A percentile compares a stretch with the other conserved stretches of the same genome.
These are phyloP conservation scores for Siniperca chuatsi DNA, from an alignment of 2,113 vertebrate genomes.

Conservation along the genomic window DNA sequence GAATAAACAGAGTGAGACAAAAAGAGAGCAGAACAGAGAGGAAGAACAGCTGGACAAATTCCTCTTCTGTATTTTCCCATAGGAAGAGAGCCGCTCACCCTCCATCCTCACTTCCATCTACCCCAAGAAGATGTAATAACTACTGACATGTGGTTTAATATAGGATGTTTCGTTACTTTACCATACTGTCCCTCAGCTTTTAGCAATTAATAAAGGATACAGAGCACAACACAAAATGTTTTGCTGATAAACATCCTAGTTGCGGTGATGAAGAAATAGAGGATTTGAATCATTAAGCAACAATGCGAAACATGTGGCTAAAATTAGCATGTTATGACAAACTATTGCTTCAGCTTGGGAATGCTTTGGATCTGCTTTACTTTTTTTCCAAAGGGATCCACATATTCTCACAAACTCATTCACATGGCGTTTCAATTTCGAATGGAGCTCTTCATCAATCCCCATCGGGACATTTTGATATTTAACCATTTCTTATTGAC, in stretches of 20 bases:
- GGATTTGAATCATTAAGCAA: slow-evolving; percentile 38
- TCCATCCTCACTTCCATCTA: slow-evolving; percentile 14
- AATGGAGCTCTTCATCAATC: slow-evolving; percentile 5
- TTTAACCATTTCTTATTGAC: slow-evolving; percentile 34
- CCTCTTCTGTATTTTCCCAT: slow-evolving; percentile 71
- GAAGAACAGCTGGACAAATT: slow-evolving; percentile 76
- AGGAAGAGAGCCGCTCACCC: slow-evolving; percentile 51
- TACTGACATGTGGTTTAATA: slow-evolving; percentile 46
- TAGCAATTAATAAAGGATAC: slow-evolving; percentile 18
- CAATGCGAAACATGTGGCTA: slow-evolving; percentile 64
- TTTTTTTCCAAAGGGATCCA: slow-evolving; percentile 13
- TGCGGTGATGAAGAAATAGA: background rate
- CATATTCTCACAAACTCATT: slow-evolving; percentile 31
- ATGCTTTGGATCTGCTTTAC: slow-evolving; percentile 32
- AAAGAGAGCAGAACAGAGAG: slow-evolving; percentile 48
- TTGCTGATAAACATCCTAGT: slow-evolving; percentile 8
- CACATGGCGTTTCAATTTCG: slow-evolving; percentile 29
- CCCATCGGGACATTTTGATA: slow-evolving; percentile 7
- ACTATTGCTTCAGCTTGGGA: slow-evolving; percentile 32
- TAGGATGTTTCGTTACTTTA: slow-evolving; percentile 34
- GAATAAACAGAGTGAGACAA: slow-evolving; percentile 77
- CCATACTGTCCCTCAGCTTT: background rate
- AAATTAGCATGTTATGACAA: slow-evolving; percentile 48
- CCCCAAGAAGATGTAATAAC: slow-evolving; percentile 26
- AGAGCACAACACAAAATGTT: background rate